These are phyloP conservation scores for Eubasilissa splendida DNA, from an alignment of 2,888 invertebrate genomes.

Conservation along the genomic window DNA sequence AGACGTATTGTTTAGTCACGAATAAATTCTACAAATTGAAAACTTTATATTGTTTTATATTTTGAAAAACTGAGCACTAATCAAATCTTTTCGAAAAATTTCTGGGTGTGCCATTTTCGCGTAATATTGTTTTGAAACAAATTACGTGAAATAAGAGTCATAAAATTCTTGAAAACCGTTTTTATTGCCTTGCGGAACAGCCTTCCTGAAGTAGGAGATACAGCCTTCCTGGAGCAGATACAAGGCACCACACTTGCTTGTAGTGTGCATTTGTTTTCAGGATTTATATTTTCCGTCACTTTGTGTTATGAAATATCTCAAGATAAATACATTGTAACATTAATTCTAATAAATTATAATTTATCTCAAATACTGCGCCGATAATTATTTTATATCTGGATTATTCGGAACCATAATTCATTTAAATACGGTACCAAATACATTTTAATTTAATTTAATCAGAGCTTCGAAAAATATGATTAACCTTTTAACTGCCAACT, in stretches of 20 bases:
- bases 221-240: not conserved
- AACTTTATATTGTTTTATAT: no score
- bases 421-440: no score
- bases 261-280: conserved; percentile 18
- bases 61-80: no score
- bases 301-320: not conserved
- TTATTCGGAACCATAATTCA: no score
- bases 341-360: not conserved
- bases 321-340: not conserved
- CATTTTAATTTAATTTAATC: no score
- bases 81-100: no score
- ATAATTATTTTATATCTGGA: no score
- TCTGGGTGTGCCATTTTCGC: not conserved
- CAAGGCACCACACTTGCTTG: not conserved
- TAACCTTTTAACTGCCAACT: no score
- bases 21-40: no score
- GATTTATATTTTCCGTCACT: conserved; percentile 1
- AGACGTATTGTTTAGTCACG: no score
- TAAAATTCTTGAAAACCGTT: conserved; percentile 36
- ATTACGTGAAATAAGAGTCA: conserved; percentile 18
- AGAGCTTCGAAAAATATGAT: no score
- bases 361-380: no score
- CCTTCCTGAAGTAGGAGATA: conserved; percentile 15
- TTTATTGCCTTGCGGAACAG: conserved; percentile 27
- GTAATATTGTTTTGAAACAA: conserved; percentile 35